phyloP scores from a whole-genome alignment of 2,888 invertebrate genomes.

The Xestia c-nigrum region DNA sequence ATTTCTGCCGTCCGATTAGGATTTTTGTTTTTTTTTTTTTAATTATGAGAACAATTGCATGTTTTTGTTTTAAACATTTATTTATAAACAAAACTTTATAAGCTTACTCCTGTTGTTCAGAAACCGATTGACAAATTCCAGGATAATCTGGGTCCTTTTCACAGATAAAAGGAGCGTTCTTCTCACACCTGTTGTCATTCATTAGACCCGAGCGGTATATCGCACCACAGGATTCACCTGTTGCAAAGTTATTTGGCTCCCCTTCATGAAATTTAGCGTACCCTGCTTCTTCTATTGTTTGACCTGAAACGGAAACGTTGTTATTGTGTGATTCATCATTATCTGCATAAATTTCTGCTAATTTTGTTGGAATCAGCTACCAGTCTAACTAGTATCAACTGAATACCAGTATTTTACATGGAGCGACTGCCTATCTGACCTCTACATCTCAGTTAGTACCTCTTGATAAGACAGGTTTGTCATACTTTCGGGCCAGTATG shows the following conservation, averaged over 20 bases:
- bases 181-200: slow-evolving; percentile 71
- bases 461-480: not conserved
- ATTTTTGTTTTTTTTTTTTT: too few species aligned
- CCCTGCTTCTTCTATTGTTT: slow-evolving; percentile 68
- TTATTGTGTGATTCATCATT: not conserved
- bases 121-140: not conserved
- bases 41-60: too few species aligned
- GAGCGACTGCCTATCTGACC: too few species aligned
- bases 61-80: not conserved
- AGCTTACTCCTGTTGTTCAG: not conserved
- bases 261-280: slow-evolving; percentile 70
- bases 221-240: slow-evolving; percentile 72
- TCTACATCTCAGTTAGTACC: not conserved
- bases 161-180: slow-evolving; percentile 44
- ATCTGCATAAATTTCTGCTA: not conserved
- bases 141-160: slow-evolving; percentile 56
- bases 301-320: not conserved
- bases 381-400: not conserved
- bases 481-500: not conserved
- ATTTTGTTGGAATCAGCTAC: not conserved
- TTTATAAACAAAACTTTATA: not conserved
- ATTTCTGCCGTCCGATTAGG: too few species aligned
- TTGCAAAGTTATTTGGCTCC: slow-evolving; percentile 71
- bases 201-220: slow-evolving; percentile 67
- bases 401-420: not conserved